Evolutionary conservation across 2,888 invertebrate genomes (phyloP).

Genomic region (Byasa hedistus): DNA sequence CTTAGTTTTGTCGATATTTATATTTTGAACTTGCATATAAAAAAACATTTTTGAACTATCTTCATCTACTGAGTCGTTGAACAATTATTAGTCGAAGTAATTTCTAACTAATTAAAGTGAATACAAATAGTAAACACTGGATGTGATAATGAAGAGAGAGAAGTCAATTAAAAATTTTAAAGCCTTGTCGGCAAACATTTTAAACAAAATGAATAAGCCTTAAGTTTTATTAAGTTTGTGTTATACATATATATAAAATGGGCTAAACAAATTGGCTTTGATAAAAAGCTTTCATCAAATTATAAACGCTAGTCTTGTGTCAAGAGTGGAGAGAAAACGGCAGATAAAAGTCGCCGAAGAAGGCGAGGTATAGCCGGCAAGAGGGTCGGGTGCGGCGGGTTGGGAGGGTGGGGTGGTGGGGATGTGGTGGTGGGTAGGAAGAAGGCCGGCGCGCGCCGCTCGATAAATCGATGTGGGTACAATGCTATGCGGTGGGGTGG

Average conservation of each 20-base stretch:
- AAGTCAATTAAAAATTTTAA: not conserved
- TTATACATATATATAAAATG: not conserved
- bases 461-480: conserved; percentile 76
- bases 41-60: no score
- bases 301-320: conserved; percentile 22
- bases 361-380: conserved; percentile 47
- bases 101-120: no score
- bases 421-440: conserved; percentile 48
- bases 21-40: no score
- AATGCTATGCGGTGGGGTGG: conserved; percentile 67
- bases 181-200: not conserved
- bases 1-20: no score
- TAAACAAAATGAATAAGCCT: not conserved
- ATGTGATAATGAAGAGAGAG: not conserved
- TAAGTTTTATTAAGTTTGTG: not conserved
- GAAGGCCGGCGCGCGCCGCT: conserved; percentile 75
- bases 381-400: conserved; percentile 32
- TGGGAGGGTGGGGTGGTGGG: conserved; percentile 39
- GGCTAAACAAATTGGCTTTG: conserved; percentile 9
- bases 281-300: conserved; percentile 26
- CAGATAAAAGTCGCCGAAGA: conserved; percentile 41
- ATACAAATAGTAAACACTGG: no score
- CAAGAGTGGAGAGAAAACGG: conserved; percentile 31
- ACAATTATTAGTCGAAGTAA: no score
- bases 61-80: no score